Conservation (phyloP, 1,140 invertebrate genomes). For the Lordiphosa collinella region DNA sequence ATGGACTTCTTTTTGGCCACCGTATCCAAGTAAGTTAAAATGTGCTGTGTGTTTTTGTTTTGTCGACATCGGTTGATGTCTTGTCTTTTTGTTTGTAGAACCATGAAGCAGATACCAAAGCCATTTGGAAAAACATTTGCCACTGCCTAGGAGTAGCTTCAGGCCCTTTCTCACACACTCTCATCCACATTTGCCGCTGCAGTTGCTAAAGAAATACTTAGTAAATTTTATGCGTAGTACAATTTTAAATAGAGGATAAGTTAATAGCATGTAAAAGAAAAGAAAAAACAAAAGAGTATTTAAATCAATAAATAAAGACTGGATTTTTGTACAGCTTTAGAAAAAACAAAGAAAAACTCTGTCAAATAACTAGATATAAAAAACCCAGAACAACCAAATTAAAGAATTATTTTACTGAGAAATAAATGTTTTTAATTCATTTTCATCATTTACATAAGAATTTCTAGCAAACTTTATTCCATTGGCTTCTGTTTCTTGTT, state of each 20-base stretch:
- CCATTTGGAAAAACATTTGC: conserved; percentile 43
- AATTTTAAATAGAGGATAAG: not conserved
- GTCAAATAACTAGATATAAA: no score
- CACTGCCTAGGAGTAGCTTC: conserved; percentile 14
- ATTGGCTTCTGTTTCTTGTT: conserved; percentile 9
- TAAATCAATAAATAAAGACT: not conserved
- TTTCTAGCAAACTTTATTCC: not conserved
- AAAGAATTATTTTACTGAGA: no score
- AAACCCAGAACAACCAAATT: no score
- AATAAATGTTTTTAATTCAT: no score
- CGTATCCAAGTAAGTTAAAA: conserved; percentile 87
- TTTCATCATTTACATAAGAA: no score
- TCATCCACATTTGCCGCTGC: no score
- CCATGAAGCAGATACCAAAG: conserved; percentile 36
- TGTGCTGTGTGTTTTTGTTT: not conserved
- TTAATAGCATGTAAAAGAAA: not conserved
- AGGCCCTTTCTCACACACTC: no score
- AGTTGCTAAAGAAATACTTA: no score
- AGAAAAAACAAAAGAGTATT: not conserved
- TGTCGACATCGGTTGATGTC: conserved; percentile 13
- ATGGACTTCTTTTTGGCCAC: conserved; percentile 92
- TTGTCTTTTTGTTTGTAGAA: conserved; percentile 32
- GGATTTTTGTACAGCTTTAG: not conserved
- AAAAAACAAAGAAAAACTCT: not conserved
- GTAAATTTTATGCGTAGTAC: no score